Percentiles rank a stretch among this genome's conserved stretches.
Conservation (phyloP, 2,888 invertebrate species). For the Drosophila heteroneura region DNA sequence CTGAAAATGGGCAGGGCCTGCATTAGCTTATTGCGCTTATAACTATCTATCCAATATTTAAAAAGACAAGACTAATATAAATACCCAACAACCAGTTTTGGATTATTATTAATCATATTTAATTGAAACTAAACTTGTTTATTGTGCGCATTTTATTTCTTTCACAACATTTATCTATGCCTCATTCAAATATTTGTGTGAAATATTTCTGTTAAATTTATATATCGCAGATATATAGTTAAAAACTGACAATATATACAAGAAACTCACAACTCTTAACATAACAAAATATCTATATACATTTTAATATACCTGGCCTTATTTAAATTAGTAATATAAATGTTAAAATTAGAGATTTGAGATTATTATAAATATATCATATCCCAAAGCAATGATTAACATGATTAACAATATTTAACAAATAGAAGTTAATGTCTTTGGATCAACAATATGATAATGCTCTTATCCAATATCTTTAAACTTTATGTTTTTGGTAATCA, state of each 20-base stretch:
- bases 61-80: neutral
- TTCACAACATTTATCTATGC: neutral
- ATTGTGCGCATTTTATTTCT: neutral
- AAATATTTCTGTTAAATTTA: neutral
- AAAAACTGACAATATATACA: neutral
- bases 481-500: neutral
- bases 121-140: neutral
- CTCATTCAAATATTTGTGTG: neutral
- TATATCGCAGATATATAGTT: neutral
- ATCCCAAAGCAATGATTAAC: neutral
- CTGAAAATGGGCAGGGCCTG: slow-evolving; percentile 23
- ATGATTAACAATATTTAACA: neutral
- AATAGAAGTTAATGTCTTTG: neutral
- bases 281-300: too few species aligned
- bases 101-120: slow-evolving; percentile 2
- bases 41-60: neutral
- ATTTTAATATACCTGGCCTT: neutral
- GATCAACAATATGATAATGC: neutral
- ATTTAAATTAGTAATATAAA: neutral
- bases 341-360: neutral
- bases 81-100: slow-evolving; percentile 13
- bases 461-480: neutral
- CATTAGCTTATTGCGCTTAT: slow-evolving; percentile 10
- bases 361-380: neutral
- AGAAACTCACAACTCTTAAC: neutral